Conservation (phyloP, 2,888 invertebrate species). For the Ctenicera cuprea region DNA sequence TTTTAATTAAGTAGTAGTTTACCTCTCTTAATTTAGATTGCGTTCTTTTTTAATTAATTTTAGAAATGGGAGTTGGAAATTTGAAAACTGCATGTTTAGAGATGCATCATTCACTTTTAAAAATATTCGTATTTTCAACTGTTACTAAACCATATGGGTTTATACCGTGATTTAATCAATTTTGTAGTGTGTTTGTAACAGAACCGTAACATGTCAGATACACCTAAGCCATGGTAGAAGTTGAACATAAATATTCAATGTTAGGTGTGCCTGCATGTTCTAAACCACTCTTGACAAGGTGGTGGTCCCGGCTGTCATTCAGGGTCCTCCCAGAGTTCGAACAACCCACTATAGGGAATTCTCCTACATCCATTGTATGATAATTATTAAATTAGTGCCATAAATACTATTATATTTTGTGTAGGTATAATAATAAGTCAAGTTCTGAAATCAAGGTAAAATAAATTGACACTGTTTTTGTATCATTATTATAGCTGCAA, state of each 20-base stretch:
- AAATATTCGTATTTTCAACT: too few relatives aligned
- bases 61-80: too few relatives aligned
- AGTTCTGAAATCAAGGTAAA: conserved; percentile 39
- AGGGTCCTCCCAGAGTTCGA: conserved; percentile 57
- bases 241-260: conserved; percentile 40
- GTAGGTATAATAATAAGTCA: conserved; percentile 39
- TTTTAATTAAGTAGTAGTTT: too few relatives aligned
- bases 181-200: conserved; percentile 1
- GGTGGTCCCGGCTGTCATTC: conserved; percentile 58
- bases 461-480: conserved; percentile 19
- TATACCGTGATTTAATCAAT: neutral
- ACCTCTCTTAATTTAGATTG: too few relatives aligned
- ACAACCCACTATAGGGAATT: conserved; percentile 52
- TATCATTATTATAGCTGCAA: neutral
- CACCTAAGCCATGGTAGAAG: conserved; percentile 28
- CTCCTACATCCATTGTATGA: conserved; percentile 53
- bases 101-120: too few relatives aligned
- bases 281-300: conserved; percentile 58
- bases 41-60: too few relatives aligned
- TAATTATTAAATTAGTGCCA: conserved; percentile 52
- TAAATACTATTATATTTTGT: conserved; percentile 42
- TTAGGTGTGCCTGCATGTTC: conserved; percentile 57
- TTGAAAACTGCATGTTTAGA: too few relatives aligned
- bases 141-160: too few relatives aligned
- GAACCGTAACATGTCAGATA: neutral